These are phyloP conservation scores for Scarus forsteni DNA, from an alignment of 2,797 vertebrate species.

Conservation along the genomic window DNA sequence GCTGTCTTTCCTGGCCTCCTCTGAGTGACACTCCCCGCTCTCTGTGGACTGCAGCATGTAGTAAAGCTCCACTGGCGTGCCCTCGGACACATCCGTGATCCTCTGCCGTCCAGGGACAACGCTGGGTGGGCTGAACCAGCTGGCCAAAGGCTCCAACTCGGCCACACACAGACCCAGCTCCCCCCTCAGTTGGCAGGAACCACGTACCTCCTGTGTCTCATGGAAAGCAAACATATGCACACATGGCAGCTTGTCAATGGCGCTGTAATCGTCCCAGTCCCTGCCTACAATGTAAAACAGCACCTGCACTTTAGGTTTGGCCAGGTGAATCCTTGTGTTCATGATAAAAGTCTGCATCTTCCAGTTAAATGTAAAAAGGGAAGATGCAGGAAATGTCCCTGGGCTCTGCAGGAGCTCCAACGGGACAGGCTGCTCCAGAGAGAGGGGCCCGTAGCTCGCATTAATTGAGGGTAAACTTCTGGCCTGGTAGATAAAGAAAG, in stretches of 20 bases:
- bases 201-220: constrained; percentile 89
- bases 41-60: constrained; percentile 83
- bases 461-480: constrained; percentile 86
- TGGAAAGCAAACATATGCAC: constrained; percentile 89
- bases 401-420: constrained; percentile 86
- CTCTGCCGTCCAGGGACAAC: constrained; percentile 86
- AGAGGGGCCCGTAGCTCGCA: constrained; percentile 92
- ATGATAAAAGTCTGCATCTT: constrained; percentile 88
- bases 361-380: constrained; percentile 89
- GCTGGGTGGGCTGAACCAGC: constrained; percentile 88
- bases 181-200: constrained; percentile 84
- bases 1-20: constrained; percentile 87
- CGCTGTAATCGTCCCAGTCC: constrained; percentile 89
- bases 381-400: constrained; percentile 80
- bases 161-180: constrained; percentile 87
- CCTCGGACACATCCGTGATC: constrained; percentile 77
- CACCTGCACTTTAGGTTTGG: constrained; percentile 87
- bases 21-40: constrained; percentile 79
- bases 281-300: constrained; percentile 87
- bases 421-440: constrained; percentile 87
- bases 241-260: constrained; percentile 86
- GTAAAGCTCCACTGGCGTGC: constrained; percentile 88
- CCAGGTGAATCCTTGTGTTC: constrained; percentile 82
- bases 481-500: constrained; percentile 92
- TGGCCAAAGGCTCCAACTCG: constrained; percentile 84